Percentiles rank a stretch among this genome's conserved stretches.
Conservation (phyloP, 2,113 vertebrate species). For the Ancistrus triradiatus region DNA sequence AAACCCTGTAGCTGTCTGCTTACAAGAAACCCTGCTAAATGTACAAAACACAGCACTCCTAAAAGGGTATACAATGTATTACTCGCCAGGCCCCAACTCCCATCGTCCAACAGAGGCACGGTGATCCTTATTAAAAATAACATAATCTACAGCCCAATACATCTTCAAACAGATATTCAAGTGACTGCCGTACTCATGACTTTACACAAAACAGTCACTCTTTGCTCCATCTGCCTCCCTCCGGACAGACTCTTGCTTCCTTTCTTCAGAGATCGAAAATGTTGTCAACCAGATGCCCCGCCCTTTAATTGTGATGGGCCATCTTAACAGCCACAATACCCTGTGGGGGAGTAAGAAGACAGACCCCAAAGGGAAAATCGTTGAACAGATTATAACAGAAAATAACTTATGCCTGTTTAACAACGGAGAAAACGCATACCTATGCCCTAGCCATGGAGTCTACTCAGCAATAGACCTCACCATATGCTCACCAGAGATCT, state of each 20-base stretch:
- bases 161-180: background rate
- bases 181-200: background rate
- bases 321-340: background rate
- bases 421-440: background rate
- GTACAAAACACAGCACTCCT: background rate
- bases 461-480: background rate
- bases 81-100: background rate
- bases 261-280: background rate
- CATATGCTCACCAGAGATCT: background rate
- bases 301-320: background rate
- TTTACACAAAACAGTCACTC: background rate
- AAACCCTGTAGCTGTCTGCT: too few species aligned
- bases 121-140: background rate
- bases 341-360: background rate
- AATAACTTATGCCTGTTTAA: background rate
- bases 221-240: background rate
- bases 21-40: background rate
- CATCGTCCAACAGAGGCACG: background rate
- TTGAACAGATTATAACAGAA: background rate
- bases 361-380: background rate
- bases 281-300: background rate
- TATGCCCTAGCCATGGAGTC: background rate
- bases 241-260: background rate
- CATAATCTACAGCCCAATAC: background rate
- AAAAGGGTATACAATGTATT: background rate